Conservation (phyloP, 2,113 vertebrate genomes). For the Phylloscopus trochiloides region DNA sequence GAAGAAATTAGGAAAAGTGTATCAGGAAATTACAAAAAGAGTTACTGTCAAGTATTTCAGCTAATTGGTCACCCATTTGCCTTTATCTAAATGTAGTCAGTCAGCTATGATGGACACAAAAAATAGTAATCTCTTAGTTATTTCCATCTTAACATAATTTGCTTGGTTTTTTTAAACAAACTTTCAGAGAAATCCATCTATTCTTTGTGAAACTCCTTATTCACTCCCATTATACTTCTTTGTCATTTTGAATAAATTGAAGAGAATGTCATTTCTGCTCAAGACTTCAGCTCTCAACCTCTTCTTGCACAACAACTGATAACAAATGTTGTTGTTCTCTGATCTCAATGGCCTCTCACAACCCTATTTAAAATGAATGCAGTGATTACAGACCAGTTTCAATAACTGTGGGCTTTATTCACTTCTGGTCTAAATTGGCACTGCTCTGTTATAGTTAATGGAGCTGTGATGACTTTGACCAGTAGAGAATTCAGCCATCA, state of each 20-base stretch:
- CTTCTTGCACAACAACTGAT: neutral
- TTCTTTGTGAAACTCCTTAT: neutral
- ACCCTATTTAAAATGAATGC: neutral
- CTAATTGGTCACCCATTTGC: conserved; percentile 47
- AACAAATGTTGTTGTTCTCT: neutral
- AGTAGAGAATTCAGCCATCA: neutral
- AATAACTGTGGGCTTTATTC: neutral
- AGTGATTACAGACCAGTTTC: neutral
- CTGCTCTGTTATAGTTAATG: neutral
- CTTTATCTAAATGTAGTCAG: conserved; percentile 1
- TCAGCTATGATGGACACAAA: neutral
- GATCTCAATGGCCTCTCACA: neutral
- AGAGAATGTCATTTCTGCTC: neutral
- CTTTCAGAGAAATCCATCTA: neutral
- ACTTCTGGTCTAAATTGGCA: neutral
- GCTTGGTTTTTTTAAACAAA: neutral
- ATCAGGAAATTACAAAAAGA: conserved; percentile 24
- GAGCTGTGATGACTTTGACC: neutral
- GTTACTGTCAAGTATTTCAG: conserved; percentile 34
- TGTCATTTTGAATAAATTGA: neutral
- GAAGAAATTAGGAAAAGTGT: conserved; percentile 49
- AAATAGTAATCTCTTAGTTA: neutral
- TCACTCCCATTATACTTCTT: neutral
- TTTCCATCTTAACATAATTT: neutral
- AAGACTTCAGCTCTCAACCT: neutral